Base-by-base conservation (phyloP, 2,113 vertebrate species). In the Syrmaticus mikado region DNA sequence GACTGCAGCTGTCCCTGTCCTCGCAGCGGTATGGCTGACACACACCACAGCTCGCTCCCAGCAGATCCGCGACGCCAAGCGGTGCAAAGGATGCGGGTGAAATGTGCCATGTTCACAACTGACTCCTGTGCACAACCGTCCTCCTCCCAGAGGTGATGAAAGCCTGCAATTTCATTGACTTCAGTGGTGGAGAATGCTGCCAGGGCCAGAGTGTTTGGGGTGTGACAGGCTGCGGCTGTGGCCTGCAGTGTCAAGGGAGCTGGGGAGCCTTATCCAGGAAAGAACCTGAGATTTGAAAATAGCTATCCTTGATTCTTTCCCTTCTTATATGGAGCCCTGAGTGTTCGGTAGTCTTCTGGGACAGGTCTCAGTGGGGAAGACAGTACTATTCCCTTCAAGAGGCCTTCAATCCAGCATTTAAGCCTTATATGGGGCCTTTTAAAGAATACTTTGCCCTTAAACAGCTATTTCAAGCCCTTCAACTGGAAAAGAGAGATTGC, bases 151-250 rank as follows among this genome's bases (percentile, higher is more conserved):
- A 89, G 50, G 66, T 27, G 74, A 89, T 19, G 64, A 70, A 82
- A 89, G 55, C 40, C 77, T 82, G 66, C n/a, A 55, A 92, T 89
- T 87, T 45, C 68, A 66, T 46, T 93, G 73, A 58, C 55, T 89
- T 83, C 82, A 65, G 75, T 68, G 68, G 28, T 72, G 28, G 57
- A 68, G 61, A 93, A 90, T 72, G 76, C 61, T 91, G 25, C 52
- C n/a, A 36, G 30, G 36, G 32, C 36, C n/a, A 24, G 43, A 76
- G 73, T 8, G 17, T 25, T 74, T 0, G 0, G 45, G 38, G 17
- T 57, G 27, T 0, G 0, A 65, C 10, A 34, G 32, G 7, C 28
- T 64, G 11, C 0, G 0, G 43, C 60, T 32, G 24, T 27, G 11
- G 21, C 4, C 6, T 40, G 20, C 14, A 8, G 4, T 11, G 24